Percentiles rank a stretch among this genome's conserved stretches.
These are phyloP conservation scores for Sesia bembeciformis DNA, from an alignment of 2,888 invertebrate species.

Conservation along the genomic window DNA sequence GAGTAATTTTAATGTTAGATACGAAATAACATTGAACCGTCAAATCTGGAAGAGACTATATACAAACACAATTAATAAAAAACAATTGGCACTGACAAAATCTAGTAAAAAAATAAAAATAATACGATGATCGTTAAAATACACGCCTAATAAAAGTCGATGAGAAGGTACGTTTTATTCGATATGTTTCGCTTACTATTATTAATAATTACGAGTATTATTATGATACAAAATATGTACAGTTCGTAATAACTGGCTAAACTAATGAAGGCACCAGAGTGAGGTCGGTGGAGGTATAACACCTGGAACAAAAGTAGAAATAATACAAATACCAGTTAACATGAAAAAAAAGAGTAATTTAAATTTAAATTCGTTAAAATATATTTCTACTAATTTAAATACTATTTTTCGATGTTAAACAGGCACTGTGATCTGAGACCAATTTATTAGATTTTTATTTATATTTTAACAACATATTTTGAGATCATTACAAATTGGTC, in stretches of 20 bases:
- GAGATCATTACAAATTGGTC: too few species aligned
- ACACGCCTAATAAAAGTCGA: constrained; percentile 32
- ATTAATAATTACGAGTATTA: constrained; percentile 27
- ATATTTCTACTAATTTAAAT: too few species aligned
- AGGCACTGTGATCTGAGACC: too few species aligned
- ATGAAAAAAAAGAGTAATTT: background rate
- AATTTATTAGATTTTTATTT: too few species aligned
- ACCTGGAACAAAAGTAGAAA: constrained; percentile 35
- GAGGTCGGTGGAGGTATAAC: constrained; percentile 70
- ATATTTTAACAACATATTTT: too few species aligned
- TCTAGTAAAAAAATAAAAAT: constrained; percentile 25
- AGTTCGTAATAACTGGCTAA: constrained; percentile 51
- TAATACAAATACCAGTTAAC: background rate
- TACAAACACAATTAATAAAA: constrained; percentile 12
- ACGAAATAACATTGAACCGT: constrained; percentile 12
- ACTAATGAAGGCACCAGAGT: constrained; percentile 70
- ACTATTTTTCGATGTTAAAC: too few species aligned
- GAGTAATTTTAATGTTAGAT: constrained; percentile 12
- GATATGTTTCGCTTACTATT: constrained; percentile 53
- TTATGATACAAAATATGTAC: constrained; percentile 65
- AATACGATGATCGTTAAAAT: constrained; percentile 13
- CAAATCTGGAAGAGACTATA: constrained; percentile 11
- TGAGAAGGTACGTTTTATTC: constrained; percentile 55
- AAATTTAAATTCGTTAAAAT: too few species aligned
- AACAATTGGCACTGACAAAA: constrained; percentile 57